Conservation (phyloP, 2,797 vertebrate genomes). For the Hydrolagus colliei region DNA sequence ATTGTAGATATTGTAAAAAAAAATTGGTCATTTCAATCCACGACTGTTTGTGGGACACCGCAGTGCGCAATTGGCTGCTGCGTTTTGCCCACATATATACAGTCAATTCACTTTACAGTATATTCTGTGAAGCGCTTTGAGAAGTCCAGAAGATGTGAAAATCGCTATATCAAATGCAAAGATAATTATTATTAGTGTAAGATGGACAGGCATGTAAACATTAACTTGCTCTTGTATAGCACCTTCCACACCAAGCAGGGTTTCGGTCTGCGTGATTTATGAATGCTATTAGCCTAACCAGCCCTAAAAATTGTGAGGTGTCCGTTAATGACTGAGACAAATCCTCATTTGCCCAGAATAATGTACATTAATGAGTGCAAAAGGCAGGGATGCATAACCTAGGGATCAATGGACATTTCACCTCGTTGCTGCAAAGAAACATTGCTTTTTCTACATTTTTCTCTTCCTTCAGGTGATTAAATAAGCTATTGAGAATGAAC, state of each 20-base stretch:
- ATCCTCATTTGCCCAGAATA: conserved; percentile 12
- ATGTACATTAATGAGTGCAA: conserved; percentile 23
- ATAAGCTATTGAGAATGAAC: background rate
- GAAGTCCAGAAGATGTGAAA: no score
- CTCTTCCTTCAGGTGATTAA: conserved; percentile 18
- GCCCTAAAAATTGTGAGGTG: background rate
- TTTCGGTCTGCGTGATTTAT: background rate
- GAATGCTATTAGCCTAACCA: background rate
- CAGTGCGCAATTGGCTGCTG: no score
- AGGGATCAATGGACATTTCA: background rate
- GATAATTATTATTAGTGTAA: background rate
- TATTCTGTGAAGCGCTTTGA: no score
- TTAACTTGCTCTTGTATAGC: background rate
- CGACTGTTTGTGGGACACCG: no score
- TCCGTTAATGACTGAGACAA: conserved; percentile 23
- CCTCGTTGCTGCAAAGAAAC: background rate
- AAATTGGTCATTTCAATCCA: no score
- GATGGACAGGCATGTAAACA: background rate
- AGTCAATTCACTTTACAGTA: no score
- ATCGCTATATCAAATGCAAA: no score
- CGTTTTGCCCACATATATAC: no score
- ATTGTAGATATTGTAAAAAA: background rate
- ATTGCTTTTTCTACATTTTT: background rate
- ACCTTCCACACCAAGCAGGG: no score
- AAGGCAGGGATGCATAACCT: conserved; percentile 17